Evolutionary conservation across 1,140 invertebrate genomes (phyloP).

Genomic region (Ylistrum balloti): DNA sequence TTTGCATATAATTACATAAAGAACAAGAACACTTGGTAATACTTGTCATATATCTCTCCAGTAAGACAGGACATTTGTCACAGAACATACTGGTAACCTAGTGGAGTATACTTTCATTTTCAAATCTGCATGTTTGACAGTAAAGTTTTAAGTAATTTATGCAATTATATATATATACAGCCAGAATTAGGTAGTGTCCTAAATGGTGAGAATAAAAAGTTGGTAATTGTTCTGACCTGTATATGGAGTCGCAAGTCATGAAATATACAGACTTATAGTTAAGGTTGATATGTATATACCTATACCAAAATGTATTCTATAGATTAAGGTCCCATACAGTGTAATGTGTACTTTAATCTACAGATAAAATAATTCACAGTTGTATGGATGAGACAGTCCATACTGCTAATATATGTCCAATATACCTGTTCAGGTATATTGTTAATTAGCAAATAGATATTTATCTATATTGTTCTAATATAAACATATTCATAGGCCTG

Average conservation of each 20-base stretch:
- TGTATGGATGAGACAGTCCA: too few species aligned
- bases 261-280: not conserved
- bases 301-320: not conserved
- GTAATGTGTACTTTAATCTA: too few species aligned
- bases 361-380: too few species aligned
- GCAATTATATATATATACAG: too few species aligned
- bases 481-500: too few species aligned
- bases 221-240: not conserved
- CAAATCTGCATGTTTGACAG: not conserved
- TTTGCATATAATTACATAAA: not conserved
- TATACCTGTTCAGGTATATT: too few species aligned
- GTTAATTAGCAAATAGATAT: too few species aligned
- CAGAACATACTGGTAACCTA: not conserved
- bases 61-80: conserved; percentile 7
- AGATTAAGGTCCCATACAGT: too few species aligned
- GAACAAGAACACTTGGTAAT: not conserved
- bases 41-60: not conserved
- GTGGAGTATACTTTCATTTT: not conserved
- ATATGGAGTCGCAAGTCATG: not conserved
- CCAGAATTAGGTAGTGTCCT: not conserved
- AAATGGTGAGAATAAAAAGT: not conserved
- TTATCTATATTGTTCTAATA: too few species aligned
- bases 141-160: too few species aligned
- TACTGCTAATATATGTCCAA: too few species aligned
- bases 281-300: not conserved